phyloP scores from a whole-genome alignment of 2,888 invertebrate species.

The Caradrina clavipalpis region DNA sequence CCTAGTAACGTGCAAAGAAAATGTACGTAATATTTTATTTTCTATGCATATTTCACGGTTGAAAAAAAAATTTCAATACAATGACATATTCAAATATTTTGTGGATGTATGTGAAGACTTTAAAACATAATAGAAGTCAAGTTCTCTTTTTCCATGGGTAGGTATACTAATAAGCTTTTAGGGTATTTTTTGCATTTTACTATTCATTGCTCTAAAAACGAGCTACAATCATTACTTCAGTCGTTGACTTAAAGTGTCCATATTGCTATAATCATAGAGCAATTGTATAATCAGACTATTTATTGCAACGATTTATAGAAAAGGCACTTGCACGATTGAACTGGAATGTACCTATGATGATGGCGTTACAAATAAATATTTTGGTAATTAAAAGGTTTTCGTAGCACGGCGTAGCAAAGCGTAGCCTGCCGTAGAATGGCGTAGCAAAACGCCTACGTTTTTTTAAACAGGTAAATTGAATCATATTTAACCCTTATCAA shows the following conservation, averaged over 20 bases:
- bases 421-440: too few species aligned
- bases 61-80: too few species aligned
- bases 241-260: not conserved
- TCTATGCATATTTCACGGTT: too few species aligned
- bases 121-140: too few species aligned
- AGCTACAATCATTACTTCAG: not conserved
- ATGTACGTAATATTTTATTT: too few species aligned
- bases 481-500: not conserved
- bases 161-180: not conserved
- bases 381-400: not conserved
- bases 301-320: conserved; percentile 6
- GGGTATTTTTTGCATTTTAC: not conserved
- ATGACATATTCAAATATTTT: too few species aligned
- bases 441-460: not conserved
- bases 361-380: not conserved
- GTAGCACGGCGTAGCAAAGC: not conserved
- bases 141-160: not conserved
- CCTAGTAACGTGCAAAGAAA: too few species aligned
- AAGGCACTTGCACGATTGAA: not conserved
- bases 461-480: not conserved
- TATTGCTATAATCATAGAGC: not conserved
- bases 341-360: not conserved
- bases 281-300: not conserved
- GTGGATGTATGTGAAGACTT: too few species aligned
- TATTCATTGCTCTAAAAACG: not conserved